Evolutionary conservation across 2,888 invertebrate species (phyloP).

Genomic region (Aspidiotus destructor): DNA sequence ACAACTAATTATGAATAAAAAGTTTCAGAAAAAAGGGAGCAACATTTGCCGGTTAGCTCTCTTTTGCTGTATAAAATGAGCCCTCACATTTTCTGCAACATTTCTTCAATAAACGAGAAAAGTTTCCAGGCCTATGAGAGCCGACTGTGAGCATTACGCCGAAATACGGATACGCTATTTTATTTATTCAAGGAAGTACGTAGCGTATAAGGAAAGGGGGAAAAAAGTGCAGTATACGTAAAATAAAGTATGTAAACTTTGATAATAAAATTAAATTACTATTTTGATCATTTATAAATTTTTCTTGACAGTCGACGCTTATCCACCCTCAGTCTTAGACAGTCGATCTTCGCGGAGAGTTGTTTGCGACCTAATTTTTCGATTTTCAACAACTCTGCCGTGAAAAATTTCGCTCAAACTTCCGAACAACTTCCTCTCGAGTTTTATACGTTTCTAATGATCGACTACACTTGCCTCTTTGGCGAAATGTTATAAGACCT

Average conservation of each 20-base stretch:
- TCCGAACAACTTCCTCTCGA: slow-evolving; percentile 13
- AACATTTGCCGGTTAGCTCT: too few relatives aligned
- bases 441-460: slow-evolving; percentile 27
- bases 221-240: too few relatives aligned
- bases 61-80: too few relatives aligned
- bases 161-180: neutral
- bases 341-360: neutral
- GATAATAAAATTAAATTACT: slow-evolving; percentile 1
- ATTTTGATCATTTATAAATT: slow-evolving; percentile 2
- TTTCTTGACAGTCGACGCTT: neutral
- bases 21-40: too few relatives aligned
- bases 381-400: slow-evolving; percentile 3
- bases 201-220: too few relatives aligned
- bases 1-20: too few relatives aligned
- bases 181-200: neutral
- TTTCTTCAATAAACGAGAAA: too few relatives aligned
- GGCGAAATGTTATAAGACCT: neutral
- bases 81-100: too few relatives aligned
- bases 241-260: neutral
- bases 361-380: slow-evolving; percentile 1
- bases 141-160: too few relatives aligned
- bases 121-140: too few relatives aligned
- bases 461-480: slow-evolving; percentile 12
- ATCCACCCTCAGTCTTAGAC: too few relatives aligned
- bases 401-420: slow-evolving; percentile 10